A percentile compares a stretch with the other conserved stretches of the same genome.
Evolutionary conservation across 2,113 vertebrate species (phyloP).

Genomic region (Gymnocephalus cernua): DNA sequence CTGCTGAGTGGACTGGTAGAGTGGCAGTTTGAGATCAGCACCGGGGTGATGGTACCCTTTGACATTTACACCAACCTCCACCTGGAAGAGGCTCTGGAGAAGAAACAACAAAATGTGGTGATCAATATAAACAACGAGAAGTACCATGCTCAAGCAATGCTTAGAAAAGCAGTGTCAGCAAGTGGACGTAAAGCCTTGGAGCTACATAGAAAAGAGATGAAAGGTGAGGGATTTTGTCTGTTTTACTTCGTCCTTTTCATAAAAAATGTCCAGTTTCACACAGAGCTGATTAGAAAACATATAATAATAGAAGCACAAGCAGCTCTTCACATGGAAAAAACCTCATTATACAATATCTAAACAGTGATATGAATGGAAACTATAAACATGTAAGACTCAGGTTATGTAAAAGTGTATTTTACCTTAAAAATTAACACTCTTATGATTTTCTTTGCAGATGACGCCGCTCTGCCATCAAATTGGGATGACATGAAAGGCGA

Average conservation of each 20-base stretch:
- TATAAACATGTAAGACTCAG: too few species aligned
- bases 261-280: too few species aligned
- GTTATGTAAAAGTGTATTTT: too few species aligned
- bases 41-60: constrained; percentile 54
- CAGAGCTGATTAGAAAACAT: too few species aligned
- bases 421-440: neutral
- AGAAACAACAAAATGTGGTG: neutral
- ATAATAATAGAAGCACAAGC: too few species aligned
- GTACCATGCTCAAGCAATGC: constrained; percentile 56
- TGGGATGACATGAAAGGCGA: constrained; percentile 87
- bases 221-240: constrained; percentile 50
- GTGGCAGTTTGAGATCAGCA: constrained; percentile 81
- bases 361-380: too few species aligned
- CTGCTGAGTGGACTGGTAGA: constrained; percentile 76
- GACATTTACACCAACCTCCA: constrained; percentile 83
- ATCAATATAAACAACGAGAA: constrained; percentile 73
- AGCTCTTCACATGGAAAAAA: too few species aligned
- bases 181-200: constrained; percentile 26
- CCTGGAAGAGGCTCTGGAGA: constrained; percentile 84
- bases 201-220: constrained; percentile 63
- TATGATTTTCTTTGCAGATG: neutral
- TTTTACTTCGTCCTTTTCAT: too few species aligned
- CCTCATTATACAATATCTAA: too few species aligned
- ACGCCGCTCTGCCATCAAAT: constrained; percentile 63
- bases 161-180: constrained; percentile 15